phyloP scores from a whole-genome alignment of 2,888 invertebrate genomes.

The Dioctria rufipes region DNA sequence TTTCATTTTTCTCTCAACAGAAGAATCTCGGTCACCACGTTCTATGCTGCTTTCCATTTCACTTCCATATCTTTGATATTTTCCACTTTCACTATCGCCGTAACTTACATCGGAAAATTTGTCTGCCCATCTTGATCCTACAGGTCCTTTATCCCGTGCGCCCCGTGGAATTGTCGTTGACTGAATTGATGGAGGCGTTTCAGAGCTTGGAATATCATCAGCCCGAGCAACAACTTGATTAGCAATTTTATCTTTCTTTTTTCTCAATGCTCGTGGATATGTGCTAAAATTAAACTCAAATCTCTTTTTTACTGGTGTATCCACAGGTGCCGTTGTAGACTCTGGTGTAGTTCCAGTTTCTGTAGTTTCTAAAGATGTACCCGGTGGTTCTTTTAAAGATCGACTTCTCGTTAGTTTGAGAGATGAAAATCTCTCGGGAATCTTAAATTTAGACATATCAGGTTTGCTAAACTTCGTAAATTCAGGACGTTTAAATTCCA shows the following conservation, averaged over 20 bases:
- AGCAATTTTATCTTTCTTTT: constrained; percentile 63
- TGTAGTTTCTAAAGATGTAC: constrained; percentile 60
- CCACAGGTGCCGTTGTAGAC: constrained; percentile 73
- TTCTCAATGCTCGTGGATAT: constrained; percentile 80
- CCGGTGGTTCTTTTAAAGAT: constrained; percentile 67
- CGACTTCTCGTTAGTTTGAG: constrained; percentile 73
- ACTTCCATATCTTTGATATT: constrained; percentile 69
- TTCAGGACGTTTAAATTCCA: constrained; percentile 68
- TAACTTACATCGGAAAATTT: constrained; percentile 71
- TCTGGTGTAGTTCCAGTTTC: constrained; percentile 68
- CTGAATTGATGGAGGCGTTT: constrained; percentile 76
- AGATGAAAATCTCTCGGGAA: constrained; percentile 78
- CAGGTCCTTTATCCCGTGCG: constrained; percentile 72
- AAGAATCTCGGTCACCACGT: constrained; percentile 66
- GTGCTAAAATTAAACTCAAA: constrained; percentile 84
- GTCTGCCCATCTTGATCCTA: constrained; percentile 74
- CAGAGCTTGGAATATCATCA: constrained; percentile 73
- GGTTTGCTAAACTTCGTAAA: constrained; percentile 73
- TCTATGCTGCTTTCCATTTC: constrained; percentile 71
- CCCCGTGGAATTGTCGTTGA: constrained; percentile 79
- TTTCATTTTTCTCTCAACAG: constrained; percentile 70
- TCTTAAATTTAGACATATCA: constrained; percentile 77
- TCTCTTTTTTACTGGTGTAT: constrained; percentile 74
- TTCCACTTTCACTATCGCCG: constrained; percentile 72
- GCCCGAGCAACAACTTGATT: constrained; percentile 72